Evolutionary conservation across 2,888 invertebrate species (phyloP).

Genomic region (Brenthis daphne): DNA sequence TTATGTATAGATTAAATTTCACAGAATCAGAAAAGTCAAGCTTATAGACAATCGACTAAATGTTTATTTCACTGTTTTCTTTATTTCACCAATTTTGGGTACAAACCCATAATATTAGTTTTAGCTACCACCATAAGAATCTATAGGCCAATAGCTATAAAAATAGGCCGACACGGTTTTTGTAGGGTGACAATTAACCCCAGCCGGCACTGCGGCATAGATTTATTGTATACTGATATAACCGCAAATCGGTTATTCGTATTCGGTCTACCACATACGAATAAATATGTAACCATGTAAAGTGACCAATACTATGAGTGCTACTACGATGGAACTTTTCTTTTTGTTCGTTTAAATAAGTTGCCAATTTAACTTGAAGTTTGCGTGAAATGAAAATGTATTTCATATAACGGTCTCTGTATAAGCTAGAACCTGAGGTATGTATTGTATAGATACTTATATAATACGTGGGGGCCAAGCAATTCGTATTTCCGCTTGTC

Average conservation of each 20-base stretch:
- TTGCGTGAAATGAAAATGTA: background rate
- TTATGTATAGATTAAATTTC: no score
- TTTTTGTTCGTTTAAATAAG: slow-evolving; percentile 1
- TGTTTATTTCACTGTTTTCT: background rate
- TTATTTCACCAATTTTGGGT: no score
- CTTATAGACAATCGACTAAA: background rate
- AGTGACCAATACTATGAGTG: background rate
- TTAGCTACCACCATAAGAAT: background rate
- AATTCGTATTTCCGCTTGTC: slow-evolving; percentile 17
- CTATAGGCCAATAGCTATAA: slow-evolving; percentile 8
- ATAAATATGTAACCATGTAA: background rate
- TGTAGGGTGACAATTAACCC: slow-evolving; percentile 29
- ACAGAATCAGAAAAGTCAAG: no score
- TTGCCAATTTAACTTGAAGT: background rate
- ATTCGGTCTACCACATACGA: slow-evolving; percentile 18
- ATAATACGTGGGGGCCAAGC: background rate
- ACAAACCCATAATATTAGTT: background rate
- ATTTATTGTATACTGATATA: slow-evolving; percentile 30
- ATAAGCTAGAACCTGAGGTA: background rate
- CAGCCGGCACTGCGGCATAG: slow-evolving; percentile 25
- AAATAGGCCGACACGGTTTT: slow-evolving; percentile 21
- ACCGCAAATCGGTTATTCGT: slow-evolving; percentile 29
- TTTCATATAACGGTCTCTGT: background rate
- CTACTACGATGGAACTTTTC: slow-evolving; percentile 9
- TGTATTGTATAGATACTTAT: background rate